Evolutionary conservation across 2,797 vertebrate genomes (phyloP).

Genomic region (Anguilla marmorata): DNA sequence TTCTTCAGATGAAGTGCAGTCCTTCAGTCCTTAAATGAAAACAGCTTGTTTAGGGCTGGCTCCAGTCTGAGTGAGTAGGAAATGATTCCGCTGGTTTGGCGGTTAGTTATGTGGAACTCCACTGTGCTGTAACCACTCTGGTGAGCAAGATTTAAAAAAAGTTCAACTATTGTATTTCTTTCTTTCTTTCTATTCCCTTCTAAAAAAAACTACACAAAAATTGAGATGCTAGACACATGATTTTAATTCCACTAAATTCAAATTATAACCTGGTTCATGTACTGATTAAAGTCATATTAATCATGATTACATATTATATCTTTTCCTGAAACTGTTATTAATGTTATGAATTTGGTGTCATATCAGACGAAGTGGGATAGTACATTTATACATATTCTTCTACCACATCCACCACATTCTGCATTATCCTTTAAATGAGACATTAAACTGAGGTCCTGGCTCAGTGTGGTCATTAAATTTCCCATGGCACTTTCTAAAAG

Average conservation of each 20-base stretch:
- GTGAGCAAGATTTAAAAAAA: neutral
- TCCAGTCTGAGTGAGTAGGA: neutral
- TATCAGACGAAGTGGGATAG: neutral
- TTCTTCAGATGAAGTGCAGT: neutral
- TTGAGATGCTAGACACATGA: neutral
- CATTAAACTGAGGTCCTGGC: neutral
- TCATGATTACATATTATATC: neutral
- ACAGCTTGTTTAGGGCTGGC: constrained; percentile 1
- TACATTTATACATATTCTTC: too few species aligned
- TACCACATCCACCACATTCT: neutral
- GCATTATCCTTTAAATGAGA: neutral
- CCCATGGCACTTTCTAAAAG: too few species aligned
- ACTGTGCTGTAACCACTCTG: neutral
- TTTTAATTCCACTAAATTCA: neutral
- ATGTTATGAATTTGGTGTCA: neutral
- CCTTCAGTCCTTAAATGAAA: neutral
- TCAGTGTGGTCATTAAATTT: too few species aligned
- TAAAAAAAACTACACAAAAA: neutral
- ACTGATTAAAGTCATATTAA: neutral
- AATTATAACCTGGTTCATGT: neutral
- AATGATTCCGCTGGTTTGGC: neutral
- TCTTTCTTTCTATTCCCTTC: neutral
- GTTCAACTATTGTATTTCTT: neutral
- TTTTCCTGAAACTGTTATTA: neutral
- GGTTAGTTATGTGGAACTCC: constrained; percentile 17